Percentiles rank a stretch among this genome's conserved stretches.
Evolutionary conservation across 1,140 invertebrate genomes (phyloP).

Genomic region (Drosophila mojavensis): DNA sequence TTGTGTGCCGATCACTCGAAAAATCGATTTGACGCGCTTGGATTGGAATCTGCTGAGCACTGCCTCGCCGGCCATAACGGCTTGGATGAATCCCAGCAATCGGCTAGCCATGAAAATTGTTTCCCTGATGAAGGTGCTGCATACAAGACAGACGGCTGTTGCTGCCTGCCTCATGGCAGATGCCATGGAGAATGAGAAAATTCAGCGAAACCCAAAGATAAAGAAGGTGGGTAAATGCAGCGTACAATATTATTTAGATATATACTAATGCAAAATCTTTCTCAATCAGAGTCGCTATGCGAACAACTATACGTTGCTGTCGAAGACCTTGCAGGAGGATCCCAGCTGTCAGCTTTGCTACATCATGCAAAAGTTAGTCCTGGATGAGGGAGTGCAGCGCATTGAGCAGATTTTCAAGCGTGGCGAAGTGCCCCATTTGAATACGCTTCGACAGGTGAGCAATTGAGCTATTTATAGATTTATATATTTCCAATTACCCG

Average conservation of each 20-base stretch:
- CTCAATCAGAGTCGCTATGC: slow-evolving; percentile 92
- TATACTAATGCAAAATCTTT: slow-evolving; percentile 5
- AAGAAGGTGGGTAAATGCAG: slow-evolving; percentile 65
- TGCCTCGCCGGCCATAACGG: slow-evolving; percentile 97
- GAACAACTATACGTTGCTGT: slow-evolving; percentile 93
- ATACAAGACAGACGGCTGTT: slow-evolving; percentile 92
- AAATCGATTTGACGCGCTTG: slow-evolving; percentile 96
- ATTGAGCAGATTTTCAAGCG: slow-evolving; percentile 94
- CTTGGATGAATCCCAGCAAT: slow-evolving; percentile 98
- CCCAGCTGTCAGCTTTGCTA: slow-evolving; percentile 97
- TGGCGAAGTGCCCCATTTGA: slow-evolving; percentile 92
- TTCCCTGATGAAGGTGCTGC: slow-evolving; percentile 90
- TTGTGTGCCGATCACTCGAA: slow-evolving; percentile 95
- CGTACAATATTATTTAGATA: neutral
- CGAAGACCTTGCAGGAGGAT: slow-evolving; percentile 96
- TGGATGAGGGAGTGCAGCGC: slow-evolving; percentile 89
- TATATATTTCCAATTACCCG: slow-evolving; percentile 23
- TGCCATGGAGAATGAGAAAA: slow-evolving; percentile 89
- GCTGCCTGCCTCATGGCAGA: slow-evolving; percentile 98
- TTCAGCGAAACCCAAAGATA: slow-evolving; percentile 81
- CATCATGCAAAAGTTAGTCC: slow-evolving; percentile 93
- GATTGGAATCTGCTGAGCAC: slow-evolving; percentile 99
- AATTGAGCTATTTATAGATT: slow-evolving; percentile 32
- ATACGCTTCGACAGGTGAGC: slow-evolving; percentile 92
- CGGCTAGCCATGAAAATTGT: slow-evolving; percentile 92